Percentiles rank a stretch among this genome's conserved stretches.
Conservation (phyloP, 2,888 invertebrate genomes). For the Tetrapedia diversipes region DNA sequence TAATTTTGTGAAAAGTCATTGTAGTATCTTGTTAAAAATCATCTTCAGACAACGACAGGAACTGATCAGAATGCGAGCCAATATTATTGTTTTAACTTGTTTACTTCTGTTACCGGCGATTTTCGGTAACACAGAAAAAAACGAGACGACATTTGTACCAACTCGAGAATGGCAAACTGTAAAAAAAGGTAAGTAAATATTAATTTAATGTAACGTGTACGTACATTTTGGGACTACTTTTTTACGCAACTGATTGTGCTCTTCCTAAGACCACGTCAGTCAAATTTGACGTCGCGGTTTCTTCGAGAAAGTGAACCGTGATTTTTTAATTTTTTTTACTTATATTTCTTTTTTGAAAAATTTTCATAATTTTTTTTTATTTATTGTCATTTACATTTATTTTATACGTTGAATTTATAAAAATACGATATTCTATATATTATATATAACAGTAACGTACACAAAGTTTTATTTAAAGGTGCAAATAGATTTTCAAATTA, state of each 20-base stretch:
- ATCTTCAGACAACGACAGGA: slow-evolving; percentile 29
- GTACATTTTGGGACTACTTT: slow-evolving; percentile 47
- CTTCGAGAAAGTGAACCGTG: not conserved
- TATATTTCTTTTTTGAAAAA: not conserved
- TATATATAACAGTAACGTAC: slow-evolving; percentile 51
- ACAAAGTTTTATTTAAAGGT: slow-evolving; percentile 36
- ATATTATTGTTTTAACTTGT: slow-evolving; percentile 56
- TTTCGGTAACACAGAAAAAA: slow-evolving; percentile 67
- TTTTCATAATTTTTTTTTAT: not conserved
- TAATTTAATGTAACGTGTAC: slow-evolving; percentile 5
- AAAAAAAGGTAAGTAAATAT: slow-evolving; percentile 84
- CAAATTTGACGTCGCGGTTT: slow-evolving; percentile 51
- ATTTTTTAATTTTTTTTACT: not conserved
- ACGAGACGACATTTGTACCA: slow-evolving; percentile 84
- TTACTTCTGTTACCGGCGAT: slow-evolving; percentile 51
- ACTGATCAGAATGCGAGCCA: slow-evolving; percentile 58
- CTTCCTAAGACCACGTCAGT: slow-evolving; percentile 69
- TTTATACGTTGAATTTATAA: not conserved
- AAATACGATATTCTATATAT: not conserved
- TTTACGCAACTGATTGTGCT: slow-evolving; percentile 48
- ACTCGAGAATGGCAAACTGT: slow-evolving; percentile 87
- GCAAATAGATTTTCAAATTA: not conserved
- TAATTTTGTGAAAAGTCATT: slow-evolving; percentile 1
- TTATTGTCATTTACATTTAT: not conserved
- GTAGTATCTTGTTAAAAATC: slow-evolving; percentile 20